phyloP scores from a whole-genome alignment of 2,888 invertebrate genomes.

The Melanophora roralis region DNA sequence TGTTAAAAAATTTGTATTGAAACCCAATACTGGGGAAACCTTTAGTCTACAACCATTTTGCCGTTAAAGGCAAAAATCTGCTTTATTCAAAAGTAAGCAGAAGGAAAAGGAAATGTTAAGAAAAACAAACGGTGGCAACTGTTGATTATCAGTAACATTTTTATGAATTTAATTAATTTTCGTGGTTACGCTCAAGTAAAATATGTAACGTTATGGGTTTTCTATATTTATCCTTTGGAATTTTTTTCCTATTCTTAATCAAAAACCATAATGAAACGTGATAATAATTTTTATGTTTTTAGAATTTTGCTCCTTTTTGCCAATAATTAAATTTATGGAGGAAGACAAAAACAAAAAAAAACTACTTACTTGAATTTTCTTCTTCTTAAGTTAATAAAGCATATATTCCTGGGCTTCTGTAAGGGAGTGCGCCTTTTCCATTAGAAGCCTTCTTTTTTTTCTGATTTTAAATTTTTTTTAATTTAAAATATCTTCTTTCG shows the following conservation, averaged over 20 bases:
- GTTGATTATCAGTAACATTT: conserved; percentile 44
- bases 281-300: conserved; percentile 46
- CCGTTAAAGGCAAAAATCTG: too few relatives aligned
- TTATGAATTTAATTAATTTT: conserved; percentile 64
- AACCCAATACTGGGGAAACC: conserved; percentile 23
- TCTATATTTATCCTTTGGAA: background rate
- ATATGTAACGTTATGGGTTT: conserved; percentile 19
- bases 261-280: conserved; percentile 50
- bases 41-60: background rate
- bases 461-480: background rate
- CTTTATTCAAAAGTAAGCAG: background rate
- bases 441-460: conserved; percentile 36
- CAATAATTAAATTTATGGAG: conserved; percentile 52
- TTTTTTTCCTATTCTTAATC: background rate
- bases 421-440: background rate
- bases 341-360: conserved; percentile 1
- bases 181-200: conserved; percentile 44
- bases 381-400: background rate
- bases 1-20: conserved; percentile 26
- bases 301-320: background rate
- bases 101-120: too few relatives aligned
- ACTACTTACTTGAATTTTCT: conserved; percentile 35
- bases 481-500: conserved; percentile 34
- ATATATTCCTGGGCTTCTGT: background rate
- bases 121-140: background rate